A percentile compares a stretch with the other conserved stretches of the same genome.
Conservation (phyloP, 2,888 invertebrate species). For the Nebria brevicollis region DNA sequence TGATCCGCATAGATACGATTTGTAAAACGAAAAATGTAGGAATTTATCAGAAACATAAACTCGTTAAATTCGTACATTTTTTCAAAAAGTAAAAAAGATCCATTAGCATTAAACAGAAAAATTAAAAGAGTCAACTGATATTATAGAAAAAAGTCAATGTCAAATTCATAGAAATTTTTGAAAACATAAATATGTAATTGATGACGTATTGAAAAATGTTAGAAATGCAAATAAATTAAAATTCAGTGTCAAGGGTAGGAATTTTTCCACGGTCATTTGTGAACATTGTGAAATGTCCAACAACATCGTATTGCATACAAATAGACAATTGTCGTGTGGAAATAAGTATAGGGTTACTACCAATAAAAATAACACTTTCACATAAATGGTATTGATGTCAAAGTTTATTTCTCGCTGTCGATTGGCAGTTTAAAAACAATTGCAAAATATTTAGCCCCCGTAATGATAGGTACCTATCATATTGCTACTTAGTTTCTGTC, state of each 20-base stretch:
- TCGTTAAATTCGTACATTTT: constrained; percentile 7
- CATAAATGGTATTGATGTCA: constrained; percentile 10
- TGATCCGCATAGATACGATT: neutral
- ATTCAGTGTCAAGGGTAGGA: constrained; percentile 42
- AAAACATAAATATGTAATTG: neutral
- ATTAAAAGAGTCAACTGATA: neutral
- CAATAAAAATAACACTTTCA: constrained; percentile 25
- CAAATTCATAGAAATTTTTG: constrained; percentile 18
- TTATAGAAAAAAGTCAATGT: constrained; percentile 28
- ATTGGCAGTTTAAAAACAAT: constrained; percentile 36
- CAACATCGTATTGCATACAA: constrained; percentile 22
- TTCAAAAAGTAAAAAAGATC: constrained; percentile 8
- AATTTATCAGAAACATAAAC: neutral
- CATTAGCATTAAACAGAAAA: neutral
- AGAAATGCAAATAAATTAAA: constrained; percentile 32
- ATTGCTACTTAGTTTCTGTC: constrained; percentile 21
- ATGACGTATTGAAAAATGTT: constrained; percentile 14
- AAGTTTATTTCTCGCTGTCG: constrained; percentile 24
- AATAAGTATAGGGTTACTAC: constrained; percentile 23
- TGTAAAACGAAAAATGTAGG: neutral
- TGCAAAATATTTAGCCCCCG: constrained; percentile 36
- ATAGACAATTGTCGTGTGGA: constrained; percentile 20
- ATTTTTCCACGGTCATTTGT: constrained; percentile 32
- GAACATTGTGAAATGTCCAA: constrained; percentile 32
- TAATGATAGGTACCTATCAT: constrained; percentile 10